Base-by-base conservation (phyloP, 2,888 invertebrate species). In the Tetanocera ferruginea region DNA sequence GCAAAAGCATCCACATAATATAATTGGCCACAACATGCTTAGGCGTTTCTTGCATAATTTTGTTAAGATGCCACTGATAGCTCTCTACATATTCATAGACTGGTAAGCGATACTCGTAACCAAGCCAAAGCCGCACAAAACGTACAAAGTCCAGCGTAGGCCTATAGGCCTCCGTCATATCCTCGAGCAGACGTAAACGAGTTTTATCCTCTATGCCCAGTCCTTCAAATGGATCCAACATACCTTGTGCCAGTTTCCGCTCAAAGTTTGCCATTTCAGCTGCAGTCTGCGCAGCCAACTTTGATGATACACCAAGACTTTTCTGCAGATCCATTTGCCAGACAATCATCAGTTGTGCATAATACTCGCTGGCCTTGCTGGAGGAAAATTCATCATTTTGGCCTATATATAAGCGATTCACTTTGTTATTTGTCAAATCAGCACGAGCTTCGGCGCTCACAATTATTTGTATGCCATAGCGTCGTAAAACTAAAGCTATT, bases 11-110 rank as follows among this genome's bases (percentile, higher is more conserved):
- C 78, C 84, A 84, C 79, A 89, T 86, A 72, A 88, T 86, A 43
- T 85, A 88, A 79, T 88, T 89, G 66, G 89, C 89, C 14, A 88
- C 75, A 0, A 83, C 75, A 0, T 82, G 80, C 17, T 84, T 85
- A 0, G 87, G 83, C 0, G 87, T 86, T 3, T 79, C 80, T 11
- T 79, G 25, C 0, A 88, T 77, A 2, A 87, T 31, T 67, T 84
- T 81, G 4, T 84, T 81, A 60, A 88, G 66, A 51, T 88, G 85
- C 52, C 74, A 75, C 5, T 86, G 78, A 78, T 87, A 88, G 0
- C 79, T 80, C n/a, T 83, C 84, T n/a, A 85, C 86, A 23, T 85
- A 82, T 67, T 86, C 84, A 72, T 87, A 87, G 0, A 88, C 88
- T 0, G 86, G 85, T 73, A 87, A 71, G 3, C 80, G 81, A 43